A percentile compares a stretch with the other conserved stretches of the same genome.
These are phyloP conservation scores for Exocentrus adspersus DNA, from an alignment of 2,888 invertebrate genomes.

Conservation along the genomic window DNA sequence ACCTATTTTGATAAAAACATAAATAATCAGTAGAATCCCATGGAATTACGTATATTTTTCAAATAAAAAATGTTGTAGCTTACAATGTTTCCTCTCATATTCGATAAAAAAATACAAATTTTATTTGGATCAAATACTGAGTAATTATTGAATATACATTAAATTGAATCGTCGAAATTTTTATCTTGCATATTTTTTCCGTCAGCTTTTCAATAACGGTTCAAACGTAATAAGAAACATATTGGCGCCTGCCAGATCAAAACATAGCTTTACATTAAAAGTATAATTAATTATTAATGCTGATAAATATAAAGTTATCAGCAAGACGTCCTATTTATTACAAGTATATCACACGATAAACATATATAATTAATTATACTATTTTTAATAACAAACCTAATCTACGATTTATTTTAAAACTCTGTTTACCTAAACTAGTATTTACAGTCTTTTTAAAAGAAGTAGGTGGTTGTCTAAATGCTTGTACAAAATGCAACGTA, in stretches of 20 bases:
- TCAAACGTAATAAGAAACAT: neutral
- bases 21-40: too few species aligned
- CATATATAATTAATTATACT: slow-evolving; percentile 9
- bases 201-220: neutral
- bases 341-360: slow-evolving; percentile 18
- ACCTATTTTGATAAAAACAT: too few species aligned
- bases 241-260: slow-evolving; percentile 5
- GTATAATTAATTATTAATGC: neutral
- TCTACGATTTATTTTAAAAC: slow-evolving; percentile 6
- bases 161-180: too few species aligned
- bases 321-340: slow-evolving; percentile 1
- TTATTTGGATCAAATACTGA: too few species aligned
- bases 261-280: neutral
- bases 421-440: neutral
- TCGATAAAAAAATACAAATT: too few species aligned
- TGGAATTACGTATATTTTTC: too few species aligned
- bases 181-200: too few species aligned
- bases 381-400: slow-evolving; percentile 3
- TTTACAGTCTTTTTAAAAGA: slow-evolving; percentile 20
- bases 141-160: too few species aligned
- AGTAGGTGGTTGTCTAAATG: slow-evolving; percentile 6
- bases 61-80: too few species aligned
- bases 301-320: neutral
- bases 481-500: slow-evolving; percentile 4
- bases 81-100: too few species aligned